Evolutionary conservation across 2,797 vertebrate genomes (phyloP), one percentile per base, ranked within the genome.

Genomic region (Diplodus puntazzo): DNA sequence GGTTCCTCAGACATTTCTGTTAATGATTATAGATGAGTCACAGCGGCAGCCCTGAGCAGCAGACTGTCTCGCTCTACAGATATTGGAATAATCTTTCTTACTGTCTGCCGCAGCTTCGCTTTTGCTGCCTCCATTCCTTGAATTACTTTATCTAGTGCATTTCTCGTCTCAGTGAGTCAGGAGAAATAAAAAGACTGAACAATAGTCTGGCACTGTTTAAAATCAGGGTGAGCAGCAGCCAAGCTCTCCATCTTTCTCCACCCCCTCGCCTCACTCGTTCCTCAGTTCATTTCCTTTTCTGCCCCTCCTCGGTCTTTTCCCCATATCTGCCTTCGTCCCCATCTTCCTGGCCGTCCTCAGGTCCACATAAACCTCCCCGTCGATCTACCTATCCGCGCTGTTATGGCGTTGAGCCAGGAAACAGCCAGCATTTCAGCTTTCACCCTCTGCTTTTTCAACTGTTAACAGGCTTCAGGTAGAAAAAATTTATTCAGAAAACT

Each of bases 11-110:
- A 72, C 30, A 17, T 18, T 60, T 1, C 17, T 2, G 59, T 57
- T 61, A 67, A 64, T 60, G 75, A 71, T 81, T 57, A 67, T 8
- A 39, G 53, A 81, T 74, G 85, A 79, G 75, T 81, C 81, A 49
- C 54, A 48, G 70, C 70, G 23, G 30, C 55, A 67, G 69, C 60
- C 25, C 52, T 2, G 43, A 49, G 69, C 64, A 66, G 77, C 50
- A 55, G 77, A 69, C 58, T 4, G 59, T 61, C 69, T 59, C 42
- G 1, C 54, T 65, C 46, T 17, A 8, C 67, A 68, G 66, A 55
- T 59, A 61, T 21, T 39, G 34, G 49, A 66, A 61, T 72, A 46
- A 61, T 61, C 54, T 61, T 12, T 68, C 53, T 59, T 20, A 3
- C 25, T 52, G 58, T 42, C 59, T 39, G 43, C 69, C 34, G 54